phyloP scores from a whole-genome alignment of 2,888 invertebrate genomes.

The Rhingia rostrata region DNA sequence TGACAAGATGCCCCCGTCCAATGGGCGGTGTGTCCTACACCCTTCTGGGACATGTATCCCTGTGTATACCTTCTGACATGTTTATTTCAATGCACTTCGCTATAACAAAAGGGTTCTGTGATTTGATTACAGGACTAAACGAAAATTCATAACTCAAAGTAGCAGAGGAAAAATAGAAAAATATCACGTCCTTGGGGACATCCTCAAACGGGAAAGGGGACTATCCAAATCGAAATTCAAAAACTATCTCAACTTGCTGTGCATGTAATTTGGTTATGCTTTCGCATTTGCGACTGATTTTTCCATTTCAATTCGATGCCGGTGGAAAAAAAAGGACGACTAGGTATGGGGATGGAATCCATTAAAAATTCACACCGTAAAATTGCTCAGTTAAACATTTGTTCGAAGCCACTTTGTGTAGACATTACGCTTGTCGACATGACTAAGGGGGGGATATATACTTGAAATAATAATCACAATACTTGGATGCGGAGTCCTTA shows the following conservation, averaged over 20 bases:
- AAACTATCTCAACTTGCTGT: constrained; percentile 26
- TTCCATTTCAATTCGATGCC: constrained; percentile 46
- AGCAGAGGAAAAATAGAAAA: constrained; percentile 29
- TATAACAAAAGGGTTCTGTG: constrained; percentile 68
- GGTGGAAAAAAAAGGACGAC: constrained; percentile 45
- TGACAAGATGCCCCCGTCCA: constrained; percentile 56
- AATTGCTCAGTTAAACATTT: constrained; percentile 72
- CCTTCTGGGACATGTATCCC: constrained; percentile 59
- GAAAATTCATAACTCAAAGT: too few relatives aligned
- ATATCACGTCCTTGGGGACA: constrained; percentile 68
- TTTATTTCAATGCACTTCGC: constrained; percentile 45
- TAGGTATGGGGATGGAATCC: constrained; percentile 14
- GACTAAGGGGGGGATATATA: constrained; percentile 3
- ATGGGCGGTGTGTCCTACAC: constrained; percentile 26
- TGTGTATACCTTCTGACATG: constrained; percentile 41
- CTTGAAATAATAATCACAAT: constrained; percentile 67
- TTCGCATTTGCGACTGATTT: constrained; percentile 20
- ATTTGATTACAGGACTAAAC: constrained; percentile 56
- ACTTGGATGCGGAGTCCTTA: constrained; percentile 20
- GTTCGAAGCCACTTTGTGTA: constrained; percentile 68
- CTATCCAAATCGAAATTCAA: constrained; percentile 16
- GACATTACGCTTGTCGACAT: constrained; percentile 7
- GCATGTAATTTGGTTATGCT: constrained; percentile 26
- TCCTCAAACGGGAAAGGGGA: constrained; percentile 16
- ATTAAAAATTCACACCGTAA: constrained; percentile 74